A percentile compares a stretch with the other conserved stretches of the same genome.
These are phyloP conservation scores for Tarsius wallacei DNA, from an alignment of 2,797 vertebrate genomes.

Conservation along the genomic window DNA sequence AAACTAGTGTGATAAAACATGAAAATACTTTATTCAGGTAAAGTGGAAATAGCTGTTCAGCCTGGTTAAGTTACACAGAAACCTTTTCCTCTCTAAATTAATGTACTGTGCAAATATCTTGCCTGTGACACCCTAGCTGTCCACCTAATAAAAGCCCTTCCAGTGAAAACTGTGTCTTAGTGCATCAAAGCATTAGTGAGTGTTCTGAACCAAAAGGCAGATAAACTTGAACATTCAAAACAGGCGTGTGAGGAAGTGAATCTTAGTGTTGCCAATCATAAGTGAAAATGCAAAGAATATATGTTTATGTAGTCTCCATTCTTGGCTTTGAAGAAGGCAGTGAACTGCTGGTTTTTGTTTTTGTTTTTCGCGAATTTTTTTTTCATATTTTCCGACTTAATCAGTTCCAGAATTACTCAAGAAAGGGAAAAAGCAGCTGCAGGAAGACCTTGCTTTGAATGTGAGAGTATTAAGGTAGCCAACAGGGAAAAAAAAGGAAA, in stretches of 20 bases:
- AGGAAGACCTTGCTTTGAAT: neutral
- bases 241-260: constrained; percentile 54
- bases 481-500: neutral
- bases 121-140: constrained; percentile 61
- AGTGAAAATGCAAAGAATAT: constrained; percentile 2
- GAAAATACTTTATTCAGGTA: constrained; percentile 86
- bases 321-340: neutral
- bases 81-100: constrained; percentile 84
- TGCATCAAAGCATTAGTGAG: constrained; percentile 73
- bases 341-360: neutral
- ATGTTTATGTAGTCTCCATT: constrained; percentile 52
- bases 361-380: neutral
- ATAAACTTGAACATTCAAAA: constrained; percentile 67
- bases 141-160: constrained; percentile 82
- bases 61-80: constrained; percentile 78
- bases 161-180: constrained; percentile 55
- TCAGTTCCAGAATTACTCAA: neutral
- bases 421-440: neutral
- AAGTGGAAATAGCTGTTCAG: constrained; percentile 80
- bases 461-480: neutral
- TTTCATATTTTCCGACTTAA: neutral
- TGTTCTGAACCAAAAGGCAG: constrained; percentile 36
- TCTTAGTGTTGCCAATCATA: constrained; percentile 36
- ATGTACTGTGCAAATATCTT: constrained; percentile 80
- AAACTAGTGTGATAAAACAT: constrained; percentile 86